Percentiles rank a stretch among this genome's conserved stretches.
phyloP scores from a whole-genome alignment of 2,113 vertebrate genomes.

The Merops nubicus region DNA sequence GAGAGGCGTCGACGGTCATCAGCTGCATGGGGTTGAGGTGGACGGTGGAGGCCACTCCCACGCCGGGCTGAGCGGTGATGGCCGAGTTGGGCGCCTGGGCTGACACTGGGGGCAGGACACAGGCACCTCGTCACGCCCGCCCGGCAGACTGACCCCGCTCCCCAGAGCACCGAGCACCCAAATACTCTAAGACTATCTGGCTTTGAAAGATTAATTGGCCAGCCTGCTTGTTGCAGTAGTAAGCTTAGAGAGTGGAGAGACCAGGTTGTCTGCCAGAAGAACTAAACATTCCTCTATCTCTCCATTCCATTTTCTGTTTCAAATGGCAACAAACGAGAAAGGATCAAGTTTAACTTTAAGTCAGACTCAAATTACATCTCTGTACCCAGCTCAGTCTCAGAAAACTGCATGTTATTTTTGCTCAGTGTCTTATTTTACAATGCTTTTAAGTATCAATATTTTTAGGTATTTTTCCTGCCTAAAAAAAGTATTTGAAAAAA shows the following conservation, averaged over 20 bases:
- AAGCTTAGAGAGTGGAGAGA: not conserved
- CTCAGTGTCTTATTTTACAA: not conserved
- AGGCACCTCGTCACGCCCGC: not conserved
- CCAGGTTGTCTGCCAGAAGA: not conserved
- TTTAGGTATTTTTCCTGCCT: not conserved
- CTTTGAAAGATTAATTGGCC: not conserved
- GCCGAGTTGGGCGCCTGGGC: constrained; percentile 93
- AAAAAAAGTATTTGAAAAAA: not conserved
- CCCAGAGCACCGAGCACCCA: not conserved
- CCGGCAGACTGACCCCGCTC: fast-evolving
- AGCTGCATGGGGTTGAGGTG: constrained; percentile 97
- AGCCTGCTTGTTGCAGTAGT: not conserved
- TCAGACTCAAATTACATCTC: not conserved
- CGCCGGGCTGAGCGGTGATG: constrained; percentile 88
- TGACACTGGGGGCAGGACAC: constrained; percentile 79
- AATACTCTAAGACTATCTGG: not conserved
- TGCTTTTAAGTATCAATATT: not conserved
- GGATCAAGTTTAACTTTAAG: not conserved
- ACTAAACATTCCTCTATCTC: not conserved
- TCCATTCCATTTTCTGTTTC: not conserved
- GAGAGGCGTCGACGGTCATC: constrained; percentile 89
- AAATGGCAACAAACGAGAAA: not conserved
- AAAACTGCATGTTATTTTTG: not conserved
- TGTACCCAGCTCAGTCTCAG: not conserved
- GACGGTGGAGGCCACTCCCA: constrained; percentile 93